Conservation (phyloP, 2,113 vertebrate genomes). For the Varanus salvator region DNA sequence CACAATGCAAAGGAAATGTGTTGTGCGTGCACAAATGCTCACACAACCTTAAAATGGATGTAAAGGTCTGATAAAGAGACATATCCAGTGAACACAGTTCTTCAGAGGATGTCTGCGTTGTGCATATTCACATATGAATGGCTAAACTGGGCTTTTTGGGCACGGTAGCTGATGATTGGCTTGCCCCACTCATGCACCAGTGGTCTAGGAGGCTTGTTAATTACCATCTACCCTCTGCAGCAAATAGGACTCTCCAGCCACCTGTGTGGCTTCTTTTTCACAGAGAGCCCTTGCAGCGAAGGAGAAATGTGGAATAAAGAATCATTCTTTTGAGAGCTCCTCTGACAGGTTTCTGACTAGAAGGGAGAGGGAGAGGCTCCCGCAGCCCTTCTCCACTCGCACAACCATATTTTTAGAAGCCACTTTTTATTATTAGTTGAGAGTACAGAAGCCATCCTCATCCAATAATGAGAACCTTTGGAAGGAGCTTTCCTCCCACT, state of each 20-base stretch:
- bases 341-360: conserved; percentile 1
- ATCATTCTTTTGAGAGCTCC: background rate
- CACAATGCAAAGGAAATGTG: too few species aligned
- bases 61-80: background rate
- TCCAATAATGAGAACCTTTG: conserved; percentile 17
- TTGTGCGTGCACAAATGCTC: too few species aligned
- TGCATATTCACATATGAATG: background rate
- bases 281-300: background rate
- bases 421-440: conserved; percentile 17
- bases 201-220: background rate
- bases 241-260: background rate
- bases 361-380: background rate
- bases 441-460: background rate
- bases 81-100: background rate
- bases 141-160: background rate
- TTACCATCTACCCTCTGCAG: background rate
- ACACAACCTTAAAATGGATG: background rate
- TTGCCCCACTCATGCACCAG: background rate
- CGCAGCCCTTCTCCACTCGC: background rate
- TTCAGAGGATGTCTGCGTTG: background rate
- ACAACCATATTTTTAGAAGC: conserved; percentile 27
- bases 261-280: background rate
- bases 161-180: background rate
- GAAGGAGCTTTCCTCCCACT: conserved; percentile 13
- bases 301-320: background rate